These are phyloP conservation scores for Zaprionus ghesquierei DNA, from an alignment of 1,140 invertebrate species.

Conservation along the genomic window DNA sequence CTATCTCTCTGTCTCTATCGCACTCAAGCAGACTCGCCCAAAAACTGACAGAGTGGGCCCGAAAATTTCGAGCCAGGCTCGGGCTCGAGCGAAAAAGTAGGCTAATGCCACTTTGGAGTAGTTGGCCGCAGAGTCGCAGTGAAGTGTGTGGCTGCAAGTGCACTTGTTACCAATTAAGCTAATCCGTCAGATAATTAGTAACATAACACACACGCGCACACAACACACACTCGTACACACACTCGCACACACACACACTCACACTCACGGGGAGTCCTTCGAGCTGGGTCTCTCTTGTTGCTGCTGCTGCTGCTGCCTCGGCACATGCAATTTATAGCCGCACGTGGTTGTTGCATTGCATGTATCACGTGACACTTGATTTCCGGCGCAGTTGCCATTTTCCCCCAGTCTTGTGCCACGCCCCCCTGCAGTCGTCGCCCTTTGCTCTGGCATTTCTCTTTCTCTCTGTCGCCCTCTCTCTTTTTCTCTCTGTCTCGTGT, in stretches of 20 bases:
- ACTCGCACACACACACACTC: slow-evolving; percentile 22
- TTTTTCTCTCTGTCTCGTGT: slow-evolving; percentile 23
- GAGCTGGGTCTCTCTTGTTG: slow-evolving; percentile 23
- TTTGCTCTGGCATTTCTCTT: slow-evolving; percentile 6
- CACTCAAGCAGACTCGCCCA: slow-evolving; percentile 9
- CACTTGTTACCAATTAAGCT: slow-evolving; percentile 81
- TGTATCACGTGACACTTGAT: slow-evolving; percentile 79
- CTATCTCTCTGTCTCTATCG: not conserved
- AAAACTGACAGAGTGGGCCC: slow-evolving; percentile 25
- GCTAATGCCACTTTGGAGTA: slow-evolving; percentile 78
- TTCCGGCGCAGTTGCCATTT: slow-evolving; percentile 56
- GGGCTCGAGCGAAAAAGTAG: slow-evolving; percentile 59
- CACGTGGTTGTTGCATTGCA: slow-evolving; percentile 79
- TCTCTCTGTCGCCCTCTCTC: too few species aligned
- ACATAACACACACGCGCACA: slow-evolving; percentile 69
- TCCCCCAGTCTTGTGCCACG: not conserved
- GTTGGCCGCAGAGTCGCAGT: slow-evolving; percentile 73
- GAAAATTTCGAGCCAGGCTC: slow-evolving; percentile 43
- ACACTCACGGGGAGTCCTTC: slow-evolving; percentile 27
- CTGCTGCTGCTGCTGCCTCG: slow-evolving; percentile 33
- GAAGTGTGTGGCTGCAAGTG: slow-evolving; percentile 78
- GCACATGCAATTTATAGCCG: slow-evolving; percentile 78
- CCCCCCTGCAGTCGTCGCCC: slow-evolving; percentile 1
- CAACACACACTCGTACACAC: too few species aligned
- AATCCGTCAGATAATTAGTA: slow-evolving; percentile 81